Evolutionary conservation across 1,140 invertebrate species (phyloP).

Genomic region (Scaptomyza hsui): DNA sequence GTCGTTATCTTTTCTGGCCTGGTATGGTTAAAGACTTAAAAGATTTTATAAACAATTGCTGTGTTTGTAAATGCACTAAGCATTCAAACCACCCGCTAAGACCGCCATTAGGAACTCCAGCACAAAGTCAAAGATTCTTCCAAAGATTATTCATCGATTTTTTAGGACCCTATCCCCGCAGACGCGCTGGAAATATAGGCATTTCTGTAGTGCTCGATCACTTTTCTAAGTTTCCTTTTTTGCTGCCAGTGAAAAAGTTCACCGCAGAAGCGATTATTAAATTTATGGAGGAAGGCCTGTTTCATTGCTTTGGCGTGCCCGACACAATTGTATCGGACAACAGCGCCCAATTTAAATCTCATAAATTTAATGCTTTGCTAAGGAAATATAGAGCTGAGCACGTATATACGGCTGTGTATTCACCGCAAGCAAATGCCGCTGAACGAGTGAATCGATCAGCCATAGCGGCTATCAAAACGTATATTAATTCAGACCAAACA

Average conservation of each 20-base stretch:
- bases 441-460: too few relatives aligned
- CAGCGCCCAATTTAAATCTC: slow-evolving; percentile 35
- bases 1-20: slow-evolving; percentile 5
- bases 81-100: slow-evolving; percentile 9
- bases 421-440: too few relatives aligned
- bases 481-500: too few relatives aligned
- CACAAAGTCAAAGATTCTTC: slow-evolving; percentile 6
- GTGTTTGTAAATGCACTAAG: slow-evolving; percentile 13
- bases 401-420: too few relatives aligned
- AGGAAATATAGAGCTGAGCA: too few relatives aligned
- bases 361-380: too few relatives aligned
- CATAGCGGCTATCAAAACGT: too few relatives aligned
- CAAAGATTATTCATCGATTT: slow-evolving; percentile 39
- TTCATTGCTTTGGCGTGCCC: slow-evolving; percentile 30
- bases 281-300: too few relatives aligned
- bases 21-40: slow-evolving; percentile 4
- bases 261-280: slow-evolving; percentile 20
- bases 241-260: slow-evolving; percentile 31
- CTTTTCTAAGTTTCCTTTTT: slow-evolving; percentile 39
- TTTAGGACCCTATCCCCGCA: slow-evolving; percentile 33
- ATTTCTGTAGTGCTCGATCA: slow-evolving; percentile 39
- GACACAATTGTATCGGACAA: slow-evolving; percentile 36
- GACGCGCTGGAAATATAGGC: slow-evolving; percentile 19
- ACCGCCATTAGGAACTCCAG: neutral
- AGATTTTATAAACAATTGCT: slow-evolving; percentile 3